A percentile compares a stretch with the other conserved stretches of the same genome.
These are phyloP conservation scores for Megamerina dolium DNA, from an alignment of 2,888 invertebrate species.

Conservation along the genomic window DNA sequence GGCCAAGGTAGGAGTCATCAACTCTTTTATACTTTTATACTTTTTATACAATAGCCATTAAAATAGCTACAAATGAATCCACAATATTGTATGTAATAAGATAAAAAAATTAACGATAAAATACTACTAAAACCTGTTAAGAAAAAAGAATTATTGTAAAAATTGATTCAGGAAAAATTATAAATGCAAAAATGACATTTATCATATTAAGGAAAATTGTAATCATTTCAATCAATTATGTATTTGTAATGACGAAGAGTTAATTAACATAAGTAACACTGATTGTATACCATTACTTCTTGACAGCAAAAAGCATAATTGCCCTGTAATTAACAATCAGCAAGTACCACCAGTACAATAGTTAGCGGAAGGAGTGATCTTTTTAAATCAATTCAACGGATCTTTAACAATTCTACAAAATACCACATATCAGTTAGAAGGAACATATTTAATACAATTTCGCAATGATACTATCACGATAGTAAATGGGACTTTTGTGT, in stretches of 20 bases:
- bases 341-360: neutral
- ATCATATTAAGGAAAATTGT: conserved; percentile 14
- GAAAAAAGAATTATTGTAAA: conserved; percentile 14
- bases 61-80: too few relatives aligned
- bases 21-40: conserved; percentile 16
- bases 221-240: too few relatives aligned
- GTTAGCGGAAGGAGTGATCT: neutral
- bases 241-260: conserved; percentile 17
- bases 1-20: too few relatives aligned
- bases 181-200: conserved; percentile 11
- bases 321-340: too few relatives aligned
- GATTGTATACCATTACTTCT: neutral
- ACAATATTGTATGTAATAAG: conserved; percentile 16
- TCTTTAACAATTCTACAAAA: neutral
- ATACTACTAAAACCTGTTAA: too few relatives aligned
- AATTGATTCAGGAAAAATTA: conserved; percentile 12
- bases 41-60: conserved; percentile 17
- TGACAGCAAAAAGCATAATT: too few relatives aligned
- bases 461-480: too few relatives aligned
- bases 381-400: too few relatives aligned
- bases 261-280: conserved; percentile 11
- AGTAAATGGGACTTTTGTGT: too few relatives aligned
- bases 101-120: conserved; percentile 13
- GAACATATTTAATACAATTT: neutral
- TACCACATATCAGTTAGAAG: too few relatives aligned